phyloP scores from a whole-genome alignment of 2,888 invertebrate genomes.

The Phortica okadai region DNA sequence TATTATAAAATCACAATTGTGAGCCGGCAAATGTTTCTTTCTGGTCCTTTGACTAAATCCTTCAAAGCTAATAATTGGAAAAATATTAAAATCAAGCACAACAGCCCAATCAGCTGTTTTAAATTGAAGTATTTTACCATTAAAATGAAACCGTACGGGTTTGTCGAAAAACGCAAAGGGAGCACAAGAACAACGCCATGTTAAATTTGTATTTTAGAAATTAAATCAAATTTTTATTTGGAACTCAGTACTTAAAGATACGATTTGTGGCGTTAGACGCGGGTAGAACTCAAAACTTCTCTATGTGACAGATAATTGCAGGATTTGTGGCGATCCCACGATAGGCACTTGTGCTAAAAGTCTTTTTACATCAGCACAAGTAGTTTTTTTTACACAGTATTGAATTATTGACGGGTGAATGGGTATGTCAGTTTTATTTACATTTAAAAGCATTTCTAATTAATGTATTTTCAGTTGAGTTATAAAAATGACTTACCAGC shows the following conservation, averaged over 20 bases:
- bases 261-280: conserved; percentile 27
- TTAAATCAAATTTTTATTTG: no score
- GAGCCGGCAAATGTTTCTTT: no score
- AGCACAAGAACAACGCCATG: no score
- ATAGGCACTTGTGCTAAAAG: conserved; percentile 44
- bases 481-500: conserved; percentile 45
- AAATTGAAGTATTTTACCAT: no score
- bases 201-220: no score
- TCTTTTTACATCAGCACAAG: conserved; percentile 49
- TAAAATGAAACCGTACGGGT: no score
- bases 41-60: no score
- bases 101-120: no score
- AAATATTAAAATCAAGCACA: no score
- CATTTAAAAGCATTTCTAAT: conserved; percentile 41
- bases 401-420: conserved; percentile 58
- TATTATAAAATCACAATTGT: no score
- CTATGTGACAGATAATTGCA: conserved; percentile 55
- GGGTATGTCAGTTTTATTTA: conserved; percentile 43
- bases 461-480: conserved; percentile 41
- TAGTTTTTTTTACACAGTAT: conserved; percentile 57
- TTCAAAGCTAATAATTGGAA: no score
- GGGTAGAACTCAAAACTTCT: conserved; percentile 49
- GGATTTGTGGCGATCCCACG: conserved; percentile 59
- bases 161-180: no score
- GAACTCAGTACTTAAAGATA: neutral